A percentile compares a stretch with the other conserved stretches of the same genome.
phyloP scores from a whole-genome alignment of 2,888 invertebrate species.

The Tinea pellionella region DNA sequence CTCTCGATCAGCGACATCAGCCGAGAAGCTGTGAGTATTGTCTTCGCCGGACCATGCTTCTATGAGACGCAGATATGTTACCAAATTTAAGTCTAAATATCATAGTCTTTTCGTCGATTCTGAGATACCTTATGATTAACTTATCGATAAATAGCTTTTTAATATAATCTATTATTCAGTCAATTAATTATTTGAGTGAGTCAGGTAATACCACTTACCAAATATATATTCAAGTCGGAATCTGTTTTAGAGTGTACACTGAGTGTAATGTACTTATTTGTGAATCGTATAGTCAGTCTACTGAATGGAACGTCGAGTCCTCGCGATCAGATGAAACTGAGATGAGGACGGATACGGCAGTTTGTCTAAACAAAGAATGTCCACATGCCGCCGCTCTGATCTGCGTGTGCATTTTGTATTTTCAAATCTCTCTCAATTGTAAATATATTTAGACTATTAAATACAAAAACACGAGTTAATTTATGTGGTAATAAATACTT shows the following conservation, averaged over 20 bases:
- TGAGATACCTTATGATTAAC: conserved; percentile 55
- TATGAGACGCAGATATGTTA: conserved; percentile 63
- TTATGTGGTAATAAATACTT: background rate
- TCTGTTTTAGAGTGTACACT: background rate
- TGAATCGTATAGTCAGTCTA: background rate
- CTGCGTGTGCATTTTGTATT: no score
- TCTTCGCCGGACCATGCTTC: background rate
- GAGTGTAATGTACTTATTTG: background rate
- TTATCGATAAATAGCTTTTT: conserved; percentile 47
- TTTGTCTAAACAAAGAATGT: no score
- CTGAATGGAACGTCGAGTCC: background rate
- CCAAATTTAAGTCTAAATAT: conserved; percentile 61
- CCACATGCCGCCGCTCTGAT: no score
- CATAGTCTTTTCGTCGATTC: conserved; percentile 67
- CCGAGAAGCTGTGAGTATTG: background rate
- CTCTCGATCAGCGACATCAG: background rate
- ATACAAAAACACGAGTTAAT: background rate
- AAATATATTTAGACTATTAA: background rate
- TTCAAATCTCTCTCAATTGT: no score
- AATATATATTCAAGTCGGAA: conserved; percentile 3
- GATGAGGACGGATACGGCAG: background rate
- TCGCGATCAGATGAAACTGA: background rate
- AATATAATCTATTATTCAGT: conserved; percentile 63
- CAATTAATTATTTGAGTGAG: conserved; percentile 52
- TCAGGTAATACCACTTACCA: conserved; percentile 20